Conservation (phyloP, 2,113 vertebrate species). For the Onychostruthus taczanowskii region DNA sequence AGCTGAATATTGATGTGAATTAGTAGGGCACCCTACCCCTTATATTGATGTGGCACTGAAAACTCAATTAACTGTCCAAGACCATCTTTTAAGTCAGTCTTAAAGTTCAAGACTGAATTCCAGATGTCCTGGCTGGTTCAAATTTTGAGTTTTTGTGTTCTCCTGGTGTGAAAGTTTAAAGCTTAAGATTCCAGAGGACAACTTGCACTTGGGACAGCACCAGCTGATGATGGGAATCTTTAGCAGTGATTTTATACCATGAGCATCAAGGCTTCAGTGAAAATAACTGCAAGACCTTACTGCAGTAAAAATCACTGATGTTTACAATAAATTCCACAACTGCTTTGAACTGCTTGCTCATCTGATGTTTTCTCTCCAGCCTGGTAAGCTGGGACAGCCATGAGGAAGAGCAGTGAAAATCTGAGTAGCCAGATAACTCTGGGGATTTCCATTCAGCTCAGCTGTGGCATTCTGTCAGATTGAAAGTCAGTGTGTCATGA, state of each 20-base stretch:
- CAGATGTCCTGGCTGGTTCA: neutral
- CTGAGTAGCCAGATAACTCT: neutral
- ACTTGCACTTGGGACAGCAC: neutral
- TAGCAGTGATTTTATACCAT: neutral
- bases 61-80: neutral
- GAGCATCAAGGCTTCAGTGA: neutral
- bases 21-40: accelerated
- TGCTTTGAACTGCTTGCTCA: neutral
- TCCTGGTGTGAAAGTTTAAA: neutral
- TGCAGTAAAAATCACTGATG: neutral
- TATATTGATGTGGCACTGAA: neutral
- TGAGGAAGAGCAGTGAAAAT: neutral
- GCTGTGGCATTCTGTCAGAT: neutral
- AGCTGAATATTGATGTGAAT: neutral
- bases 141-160: neutral
- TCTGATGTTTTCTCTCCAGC: neutral
- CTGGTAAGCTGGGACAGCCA: neutral
- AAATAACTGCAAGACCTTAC: neutral
- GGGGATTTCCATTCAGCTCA: neutral
- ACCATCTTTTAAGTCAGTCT: neutral
- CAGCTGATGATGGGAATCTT: neutral
- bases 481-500: neutral
- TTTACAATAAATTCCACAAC: neutral
- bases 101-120: neutral
- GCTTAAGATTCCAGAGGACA: neutral